Conservation (phyloP, 1,140 invertebrate species). For the Diabrotica virgifera region DNA sequence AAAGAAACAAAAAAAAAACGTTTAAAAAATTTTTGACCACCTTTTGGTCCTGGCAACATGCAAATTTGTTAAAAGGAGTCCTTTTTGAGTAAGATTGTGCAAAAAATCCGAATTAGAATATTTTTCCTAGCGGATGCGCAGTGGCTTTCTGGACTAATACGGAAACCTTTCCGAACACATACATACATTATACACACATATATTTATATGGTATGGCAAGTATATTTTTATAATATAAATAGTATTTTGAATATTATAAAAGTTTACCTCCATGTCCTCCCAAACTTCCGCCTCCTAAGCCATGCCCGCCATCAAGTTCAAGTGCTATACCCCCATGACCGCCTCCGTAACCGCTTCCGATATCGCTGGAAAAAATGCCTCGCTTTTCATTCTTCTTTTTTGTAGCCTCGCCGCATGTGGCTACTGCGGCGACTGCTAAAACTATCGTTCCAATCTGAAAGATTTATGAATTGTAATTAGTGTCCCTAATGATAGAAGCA, state of each 20-base stretch:
- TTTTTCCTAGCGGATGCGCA: too few relatives aligned
- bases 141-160: too few relatives aligned
- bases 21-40: too few relatives aligned
- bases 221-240: not conserved
- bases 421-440: constrained; percentile 37
- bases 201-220: too few relatives aligned
- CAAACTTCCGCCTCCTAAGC: constrained; percentile 22
- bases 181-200: too few relatives aligned
- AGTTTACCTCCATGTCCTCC: constrained; percentile 17
- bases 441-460: constrained; percentile 38
- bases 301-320: constrained; percentile 22
- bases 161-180: too few relatives aligned
- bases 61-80: too few relatives aligned
- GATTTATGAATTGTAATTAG: not conserved
- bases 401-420: constrained; percentile 31
- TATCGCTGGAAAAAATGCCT: constrained; percentile 37
- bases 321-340: constrained; percentile 24
- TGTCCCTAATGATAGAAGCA: too few relatives aligned
- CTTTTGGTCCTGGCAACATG: too few relatives aligned
- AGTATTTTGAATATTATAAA: not conserved
- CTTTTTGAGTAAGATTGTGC: too few relatives aligned
- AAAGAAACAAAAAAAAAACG: too few relatives aligned
- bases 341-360: constrained; percentile 32
- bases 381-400: constrained; percentile 39
- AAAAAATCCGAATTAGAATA: too few relatives aligned